Percentiles rank a stretch among this genome's conserved stretches.
Conservation (phyloP, 2,113 vertebrate species). For the Paracanthobrama guichenoti region DNA sequence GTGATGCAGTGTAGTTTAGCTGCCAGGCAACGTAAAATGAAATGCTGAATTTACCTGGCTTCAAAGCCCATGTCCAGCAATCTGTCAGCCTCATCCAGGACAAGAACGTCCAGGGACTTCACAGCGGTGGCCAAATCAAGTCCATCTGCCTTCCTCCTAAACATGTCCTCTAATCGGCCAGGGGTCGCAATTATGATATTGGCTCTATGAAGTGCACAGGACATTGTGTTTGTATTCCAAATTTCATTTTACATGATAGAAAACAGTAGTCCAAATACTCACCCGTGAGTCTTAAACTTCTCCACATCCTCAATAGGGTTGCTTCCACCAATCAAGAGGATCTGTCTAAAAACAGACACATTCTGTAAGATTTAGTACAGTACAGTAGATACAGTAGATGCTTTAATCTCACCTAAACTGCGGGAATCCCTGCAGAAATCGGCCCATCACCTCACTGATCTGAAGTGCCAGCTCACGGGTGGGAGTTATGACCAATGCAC, state of each 20-base stretch:
- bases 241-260: not conserved
- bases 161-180: conserved; percentile 94
- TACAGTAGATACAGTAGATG: not conserved
- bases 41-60: conserved; percentile 77
- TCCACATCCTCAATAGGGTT: conserved; percentile 93
- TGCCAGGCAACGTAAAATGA: not conserved
- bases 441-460: conserved; percentile 87
- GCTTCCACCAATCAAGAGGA: conserved; percentile 90
- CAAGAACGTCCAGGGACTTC: conserved; percentile 87
- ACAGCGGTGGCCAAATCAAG: conserved; percentile 83
- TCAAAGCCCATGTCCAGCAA: conserved; percentile 97
- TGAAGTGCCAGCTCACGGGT: conserved; percentile 91
- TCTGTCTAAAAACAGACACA: conserved; percentile 79
- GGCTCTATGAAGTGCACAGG: conserved; percentile 71
- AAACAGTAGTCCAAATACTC: conserved; percentile 47
- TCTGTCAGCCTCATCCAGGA: conserved; percentile 93
- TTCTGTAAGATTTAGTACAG: not conserved
- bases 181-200: conserved; percentile 93
- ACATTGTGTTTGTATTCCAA: not conserved
- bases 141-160: conserved; percentile 88
- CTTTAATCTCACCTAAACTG: conserved; percentile 82
- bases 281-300: conserved; percentile 88
- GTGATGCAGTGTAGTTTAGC: not conserved
- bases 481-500: conserved; percentile 91
- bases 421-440: conserved; percentile 84